Percentiles rank a stretch among this genome's conserved stretches.
These are phyloP conservation scores for Dascyllus trimaculatus DNA, from an alignment of 2,113 vertebrate species.

Conservation along the genomic window DNA sequence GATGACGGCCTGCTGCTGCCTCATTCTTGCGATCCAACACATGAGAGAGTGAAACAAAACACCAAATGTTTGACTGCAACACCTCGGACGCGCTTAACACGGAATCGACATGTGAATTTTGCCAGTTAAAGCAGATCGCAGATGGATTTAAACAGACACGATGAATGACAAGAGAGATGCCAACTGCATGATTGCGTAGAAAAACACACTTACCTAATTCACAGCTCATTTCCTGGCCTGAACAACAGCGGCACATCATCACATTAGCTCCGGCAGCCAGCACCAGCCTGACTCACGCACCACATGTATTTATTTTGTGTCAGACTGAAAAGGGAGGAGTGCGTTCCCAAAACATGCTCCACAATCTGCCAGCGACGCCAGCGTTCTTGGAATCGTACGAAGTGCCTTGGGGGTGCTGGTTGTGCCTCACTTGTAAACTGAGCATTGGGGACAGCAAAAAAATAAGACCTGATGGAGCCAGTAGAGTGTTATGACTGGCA, in stretches of 20 bases:
- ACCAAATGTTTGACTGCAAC: background rate
- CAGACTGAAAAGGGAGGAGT: conserved; percentile 29
- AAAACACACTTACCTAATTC: conserved; percentile 38
- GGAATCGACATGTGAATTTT: too few species aligned
- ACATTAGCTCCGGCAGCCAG: conserved; percentile 31
- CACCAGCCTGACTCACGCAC: conserved; percentile 50
- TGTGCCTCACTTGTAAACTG: conserved; percentile 39
- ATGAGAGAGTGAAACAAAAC: background rate
- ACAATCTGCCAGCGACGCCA: conserved; percentile 12
- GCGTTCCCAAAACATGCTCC: conserved; percentile 37
- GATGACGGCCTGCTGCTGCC: conserved; percentile 14
- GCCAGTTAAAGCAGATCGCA: background rate
- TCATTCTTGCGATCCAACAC: background rate
- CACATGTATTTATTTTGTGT: conserved; percentile 32
- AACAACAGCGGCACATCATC: conserved; percentile 29
- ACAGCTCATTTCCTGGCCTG: conserved; percentile 33
- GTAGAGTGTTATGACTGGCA: conserved; percentile 20
- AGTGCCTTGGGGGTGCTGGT: conserved; percentile 32
- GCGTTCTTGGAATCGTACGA: conserved; percentile 33
- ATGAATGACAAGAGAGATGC: background rate
- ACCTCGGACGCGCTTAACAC: too few species aligned
- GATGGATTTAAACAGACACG: background rate
- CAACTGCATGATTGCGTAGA: background rate
- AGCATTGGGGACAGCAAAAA: conserved; percentile 36
- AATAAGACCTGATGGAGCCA: conserved; percentile 6